Base-by-base conservation (phyloP, 2,113 vertebrate species). In the Pluvialis apricaria region DNA sequence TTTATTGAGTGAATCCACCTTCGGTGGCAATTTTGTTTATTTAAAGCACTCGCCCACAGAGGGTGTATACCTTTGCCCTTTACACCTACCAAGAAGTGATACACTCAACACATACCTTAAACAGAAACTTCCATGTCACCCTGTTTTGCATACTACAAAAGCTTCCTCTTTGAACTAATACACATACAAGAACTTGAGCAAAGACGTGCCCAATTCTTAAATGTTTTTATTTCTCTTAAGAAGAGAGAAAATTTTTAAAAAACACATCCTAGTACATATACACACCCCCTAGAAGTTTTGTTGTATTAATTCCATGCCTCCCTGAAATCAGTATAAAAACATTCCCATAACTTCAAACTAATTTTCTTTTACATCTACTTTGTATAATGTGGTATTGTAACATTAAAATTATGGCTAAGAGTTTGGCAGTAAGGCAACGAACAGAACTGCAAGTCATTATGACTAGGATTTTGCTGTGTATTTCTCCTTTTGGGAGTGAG, bases 381-480 rank as follows among this genome's bases (percentile, higher is more conserved):
- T 44, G 29, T 54, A 38, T 2, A 3, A 58, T 3, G 8, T 25
- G 16, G 12, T 51, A 15, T 24, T 36, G 5, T 80, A 81, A 51
- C 31, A 72, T 19, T 17, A 79, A 80, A 79, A 72, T n/a, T 47
- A 78, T 20, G 16, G n/a, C 65, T 75, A 69, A 47, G 40, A 84
- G 38, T 45, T 66, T 86, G 73, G 68, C 71, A 76, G 19, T 17
- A 84, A 88, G 28, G 44, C 28, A 61, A 51, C 17, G 20, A 72
- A 69, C 34, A 94, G 70, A 94, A 84, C n/a, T 91, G 55, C 88
- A 94, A 93, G 71, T 90, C 89, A 90, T 15, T 44, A 6, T 88
- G 64, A 87, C 58, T 42, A 26, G 40, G 52, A 86, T 54, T 83
- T 88, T 28, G 25, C 44, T 80, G 55, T 13, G 11, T 36, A 17